These are phyloP conservation scores for Poeciliopsis occidentalis DNA, from an alignment of 2,113 vertebrate genomes.

Conservation along the genomic window DNA sequence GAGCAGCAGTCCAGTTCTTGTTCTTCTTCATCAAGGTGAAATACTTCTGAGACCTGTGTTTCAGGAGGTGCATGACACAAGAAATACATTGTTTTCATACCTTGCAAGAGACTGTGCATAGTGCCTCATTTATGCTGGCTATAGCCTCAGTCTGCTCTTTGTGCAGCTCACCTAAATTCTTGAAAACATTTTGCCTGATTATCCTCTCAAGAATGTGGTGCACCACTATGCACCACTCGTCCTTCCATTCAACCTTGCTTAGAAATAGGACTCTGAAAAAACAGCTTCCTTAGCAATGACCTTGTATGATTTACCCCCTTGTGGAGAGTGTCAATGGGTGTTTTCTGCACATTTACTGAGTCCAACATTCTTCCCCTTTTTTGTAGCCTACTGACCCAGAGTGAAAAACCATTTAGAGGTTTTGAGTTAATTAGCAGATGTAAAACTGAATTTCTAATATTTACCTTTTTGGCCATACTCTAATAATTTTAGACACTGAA, in stretches of 20 bases:
- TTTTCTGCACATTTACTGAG: not conserved
- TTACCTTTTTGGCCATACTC: not conserved
- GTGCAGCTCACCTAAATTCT: too few species aligned
- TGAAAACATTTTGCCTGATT: not conserved
- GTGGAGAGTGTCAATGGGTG: not conserved
- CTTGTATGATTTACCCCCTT: not conserved
- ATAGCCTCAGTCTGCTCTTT: too few species aligned
- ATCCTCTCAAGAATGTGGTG: not conserved
- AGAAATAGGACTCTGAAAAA: too few species aligned
- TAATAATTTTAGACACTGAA: not conserved
- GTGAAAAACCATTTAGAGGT: not conserved
- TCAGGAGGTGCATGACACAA: too few species aligned
- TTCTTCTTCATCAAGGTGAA: not conserved
- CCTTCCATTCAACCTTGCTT: not conserved
- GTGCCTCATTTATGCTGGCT: too few species aligned
- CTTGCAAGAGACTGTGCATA: too few species aligned
- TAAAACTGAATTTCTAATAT: not conserved
- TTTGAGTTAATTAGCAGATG: not conserved
- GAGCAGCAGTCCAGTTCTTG: not conserved
- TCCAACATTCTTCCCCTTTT: not conserved
- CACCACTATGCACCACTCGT: not conserved
- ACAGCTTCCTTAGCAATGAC: not conserved
- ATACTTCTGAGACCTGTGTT: too few species aligned
- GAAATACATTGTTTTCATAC: too few species aligned
- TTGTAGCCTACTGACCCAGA: not conserved